Evolutionary conservation across 2,113 vertebrate species (phyloP), one percentile per base, ranked within the genome.

Genomic region (Oreochromis spilurus): DNA sequence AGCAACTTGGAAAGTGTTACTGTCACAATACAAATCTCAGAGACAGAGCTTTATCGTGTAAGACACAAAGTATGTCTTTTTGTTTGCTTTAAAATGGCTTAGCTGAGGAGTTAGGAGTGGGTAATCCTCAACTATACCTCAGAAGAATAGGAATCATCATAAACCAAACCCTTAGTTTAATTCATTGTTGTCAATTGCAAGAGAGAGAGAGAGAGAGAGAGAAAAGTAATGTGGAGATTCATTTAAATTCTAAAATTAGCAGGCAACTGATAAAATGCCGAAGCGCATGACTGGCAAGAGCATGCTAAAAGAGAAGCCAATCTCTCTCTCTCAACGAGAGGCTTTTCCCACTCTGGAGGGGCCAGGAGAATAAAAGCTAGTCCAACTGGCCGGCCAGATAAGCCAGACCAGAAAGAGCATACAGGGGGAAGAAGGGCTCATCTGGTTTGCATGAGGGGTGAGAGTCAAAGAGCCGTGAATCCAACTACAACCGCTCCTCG

Each of bases 331-430:
- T 79, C 89, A 83, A 52, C 26, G 53, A 94, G 91, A 91, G 88
- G 93, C 92, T 94, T 93, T 92, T 87, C 55, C 79, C 79, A 79
- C 88, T 95, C 94, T 94, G 79, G 90, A 93, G 93, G 92, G 94
- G 92, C 94, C 91, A 86, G 79, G 86, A 94, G 94, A 94, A 95
- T 92, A 94, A 93, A 96, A 92, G 92, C 92, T 79, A 12, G 92
- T 92, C 94, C 94, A 96, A 93, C 91, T 96, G 95, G 94, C 84
- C 75, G 5, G 78, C 70, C 88, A 94, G 95, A 96, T 95, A 96
- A 96, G 94, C 91, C 77, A 16, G 84, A 91, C 89, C 88, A 88
- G 79, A 90, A 85, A 88, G 89, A 91, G 92, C 84, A 83, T 7
- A 82, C 70, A 88, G 88, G 87, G 87, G 86, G 79, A 38, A 87